Percentiles rank a stretch among this genome's conserved stretches.
Conservation (phyloP, 2,113 vertebrate species). For the Agapornis roseicollis region DNA sequence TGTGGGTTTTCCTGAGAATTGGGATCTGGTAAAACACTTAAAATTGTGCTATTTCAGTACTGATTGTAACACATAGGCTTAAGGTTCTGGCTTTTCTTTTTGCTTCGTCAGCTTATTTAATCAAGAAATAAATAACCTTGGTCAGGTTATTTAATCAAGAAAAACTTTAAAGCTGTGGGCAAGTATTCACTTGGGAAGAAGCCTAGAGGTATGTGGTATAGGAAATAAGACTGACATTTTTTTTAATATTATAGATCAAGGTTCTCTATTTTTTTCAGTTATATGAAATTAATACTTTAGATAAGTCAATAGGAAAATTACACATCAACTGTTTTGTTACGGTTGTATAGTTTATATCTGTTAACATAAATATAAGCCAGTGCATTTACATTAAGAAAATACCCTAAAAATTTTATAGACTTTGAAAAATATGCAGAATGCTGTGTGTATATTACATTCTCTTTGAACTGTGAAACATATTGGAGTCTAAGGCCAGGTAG, state of each 20-base stretch:
- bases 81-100: slow-evolving; percentile 52
- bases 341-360: neutral
- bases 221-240: slow-evolving; percentile 17
- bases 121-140: too few relatives aligned
- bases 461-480: neutral
- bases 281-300: neutral
- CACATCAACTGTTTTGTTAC: neutral
- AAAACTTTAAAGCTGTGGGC: slow-evolving; percentile 22
- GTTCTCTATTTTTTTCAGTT: slow-evolving; percentile 9
- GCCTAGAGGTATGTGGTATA: neutral
- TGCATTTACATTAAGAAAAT: neutral
- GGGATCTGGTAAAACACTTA: slow-evolving; percentile 63
- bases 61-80: slow-evolving; percentile 36
- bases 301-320: neutral
- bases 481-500: neutral
- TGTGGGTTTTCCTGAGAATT: slow-evolving; percentile 33
- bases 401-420: neutral
- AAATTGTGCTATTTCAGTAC: slow-evolving; percentile 31
- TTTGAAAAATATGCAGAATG: neutral
- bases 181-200: neutral
- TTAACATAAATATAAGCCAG: neutral
- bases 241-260: neutral
- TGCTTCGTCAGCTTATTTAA: slow-evolving; percentile 66
- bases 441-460: neutral
- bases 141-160: slow-evolving; percentile 53